These are phyloP conservation scores for Autographa pulchrina DNA, from an alignment of 2,888 invertebrate genomes.

Conservation along the genomic window DNA sequence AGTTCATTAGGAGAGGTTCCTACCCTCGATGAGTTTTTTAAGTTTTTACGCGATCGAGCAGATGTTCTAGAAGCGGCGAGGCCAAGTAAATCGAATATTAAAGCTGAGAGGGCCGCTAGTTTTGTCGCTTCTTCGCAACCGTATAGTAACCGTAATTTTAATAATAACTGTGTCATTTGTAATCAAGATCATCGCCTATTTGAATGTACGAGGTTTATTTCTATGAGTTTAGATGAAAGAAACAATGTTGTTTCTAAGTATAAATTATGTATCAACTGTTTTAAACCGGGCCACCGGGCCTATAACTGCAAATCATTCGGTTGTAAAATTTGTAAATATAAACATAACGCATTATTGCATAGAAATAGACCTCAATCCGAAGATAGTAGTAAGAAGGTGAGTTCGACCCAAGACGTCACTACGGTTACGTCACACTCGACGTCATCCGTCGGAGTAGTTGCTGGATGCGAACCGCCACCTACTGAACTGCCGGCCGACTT, in stretches of 20 bases:
- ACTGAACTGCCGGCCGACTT: background rate
- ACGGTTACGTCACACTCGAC: slow-evolving; percentile 6
- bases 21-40: slow-evolving; percentile 18
- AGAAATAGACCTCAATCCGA: slow-evolving; percentile 14
- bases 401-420: background rate
- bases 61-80: too few species aligned
- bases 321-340: slow-evolving; percentile 17
- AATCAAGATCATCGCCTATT: slow-evolving; percentile 12
- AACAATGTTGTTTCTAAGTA: slow-evolving; percentile 11
- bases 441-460: background rate
- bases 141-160: slow-evolving; percentile 7
- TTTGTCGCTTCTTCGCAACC: slow-evolving; percentile 5
- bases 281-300: slow-evolving; percentile 15
- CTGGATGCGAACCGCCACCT: slow-evolving; percentile 3
- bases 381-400: slow-evolving; percentile 3
- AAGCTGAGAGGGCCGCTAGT: background rate
- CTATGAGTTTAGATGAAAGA: slow-evolving; percentile 16
- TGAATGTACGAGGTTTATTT: slow-evolving; percentile 20
- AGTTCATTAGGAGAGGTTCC: slow-evolving; percentile 7
- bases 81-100: too few species aligned
- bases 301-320: slow-evolving; percentile 17
- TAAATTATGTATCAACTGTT: background rate
- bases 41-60: slow-evolving; percentile 6
- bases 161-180: slow-evolving; percentile 9
- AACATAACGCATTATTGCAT: slow-evolving; percentile 14